Evolutionary conservation across 2,113 vertebrate genomes (phyloP), one percentile per base, ranked within the genome.

Genomic region (Taurulus bubalis): DNA sequence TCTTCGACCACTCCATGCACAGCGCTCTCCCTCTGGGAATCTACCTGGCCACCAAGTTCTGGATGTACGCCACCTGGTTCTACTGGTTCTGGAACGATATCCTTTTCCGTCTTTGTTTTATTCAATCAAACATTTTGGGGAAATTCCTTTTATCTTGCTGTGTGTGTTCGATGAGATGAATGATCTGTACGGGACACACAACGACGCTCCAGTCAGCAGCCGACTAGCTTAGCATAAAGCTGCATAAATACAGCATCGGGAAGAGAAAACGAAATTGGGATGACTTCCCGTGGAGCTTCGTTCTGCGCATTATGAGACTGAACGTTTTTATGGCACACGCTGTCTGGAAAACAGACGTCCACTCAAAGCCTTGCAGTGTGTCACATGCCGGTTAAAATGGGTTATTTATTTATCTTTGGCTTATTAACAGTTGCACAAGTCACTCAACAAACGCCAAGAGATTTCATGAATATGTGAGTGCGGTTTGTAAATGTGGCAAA

Each of bases 21-120:
- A 99, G 98, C 79, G 98, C 98, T 73, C 95, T 99, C 84, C 98
- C 98, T 65, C 96, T 99, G 93, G 98, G 98, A 81, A 99, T 99
- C 94, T 99, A 99, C 93, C 94, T 99, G 95, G 98, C 98, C 87
- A 99, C 98, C 22, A 99, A 99, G 95, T 99, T 99, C 94, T 99
- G 98, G 98, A 99, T 99, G 98, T 99, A 99, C 42, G 95, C 97
- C 89, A 99, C 98, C 0, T 99, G 98, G 98, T 98, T 99, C 94
- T 98, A 98, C 93, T 99, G 98, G 98, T 98, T 99, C 94, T 99
- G 98, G 98, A 98, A 97, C 82, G 97, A 99, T 99, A 99, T 99
- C 98, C 97, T 99, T 99, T 97, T 62, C 26, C 5, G 26, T 32
- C 3, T 26, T 10, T 11, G 14, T 18, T 28, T 53, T 72, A 20